Base-by-base conservation (phyloP, 2,888 invertebrate genomes). In the Caenorhabditis auriculariae region DNA sequence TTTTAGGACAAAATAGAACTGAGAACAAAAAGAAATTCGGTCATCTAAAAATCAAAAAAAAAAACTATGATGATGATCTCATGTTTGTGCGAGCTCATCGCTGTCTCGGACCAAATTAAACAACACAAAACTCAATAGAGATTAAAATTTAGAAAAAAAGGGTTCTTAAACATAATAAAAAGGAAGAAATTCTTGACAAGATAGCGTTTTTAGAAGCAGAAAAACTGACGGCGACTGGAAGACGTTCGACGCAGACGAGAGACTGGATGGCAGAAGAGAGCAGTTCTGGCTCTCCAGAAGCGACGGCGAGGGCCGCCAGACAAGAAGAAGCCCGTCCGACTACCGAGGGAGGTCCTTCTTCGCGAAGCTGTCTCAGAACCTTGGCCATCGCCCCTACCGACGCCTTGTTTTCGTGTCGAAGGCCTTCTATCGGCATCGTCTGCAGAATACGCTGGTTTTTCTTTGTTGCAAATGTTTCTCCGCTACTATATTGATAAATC, bases 291-390 rank as follows among this genome's bases (percentile, higher is more conserved):
- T 93, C 91, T 4, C 95, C 96, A 53, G 91, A 86, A 1, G 94
- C 93, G 45, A 95, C 90, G 15, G 92, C 91, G 60, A 96, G 85
- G 52, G 93, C 91, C 50, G 95, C 86, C 7, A 98, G 86, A 73
- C 93, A 93, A 1, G 95, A 90, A 82, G 92, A 91, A 48, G 93
- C 91, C 58, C 92, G 87, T 4, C 91, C 89, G 21, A 91, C 91
- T 75, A 94, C 79, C n/a, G 64, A 60, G 3, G 72, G 60, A 37
- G 68, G 66, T 51, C 70, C 76, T 38, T 76, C 69, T 52, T 64
- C 57, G 48, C 77, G 57, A 42, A 81, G 62, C 23, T 54, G 44
- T 47, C 91, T 85, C 46, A 95, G 84, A 74, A 93, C 86, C 67
- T 89, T 88, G 82, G 93, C 93, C 46, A 95, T 85, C 38, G 90